Conservation (phyloP, 2,888 invertebrate species). For the Agonopterix subpropinquella region DNA sequence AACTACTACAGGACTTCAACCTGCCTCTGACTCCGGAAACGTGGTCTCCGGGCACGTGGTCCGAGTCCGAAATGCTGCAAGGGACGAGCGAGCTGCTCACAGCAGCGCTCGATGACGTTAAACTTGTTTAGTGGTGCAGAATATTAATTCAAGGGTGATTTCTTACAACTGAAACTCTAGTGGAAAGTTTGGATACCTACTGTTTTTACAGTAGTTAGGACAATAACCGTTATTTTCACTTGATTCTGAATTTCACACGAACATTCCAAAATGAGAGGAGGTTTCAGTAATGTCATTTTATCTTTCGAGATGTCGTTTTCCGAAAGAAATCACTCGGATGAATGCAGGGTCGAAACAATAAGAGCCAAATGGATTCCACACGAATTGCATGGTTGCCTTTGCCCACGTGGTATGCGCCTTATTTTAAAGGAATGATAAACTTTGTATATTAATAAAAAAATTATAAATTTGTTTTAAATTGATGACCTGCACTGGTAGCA, state of each 20-base stretch:
- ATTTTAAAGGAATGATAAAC: background rate
- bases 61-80: constrained; percentile 53
- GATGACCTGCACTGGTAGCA: too few relatives aligned
- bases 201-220: too few relatives aligned
- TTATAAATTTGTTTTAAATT: background rate
- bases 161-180: constrained; percentile 15
- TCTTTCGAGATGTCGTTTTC: constrained; percentile 19
- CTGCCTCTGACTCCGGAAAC: constrained; percentile 26
- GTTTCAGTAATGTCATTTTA: constrained; percentile 15
- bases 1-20: constrained; percentile 44
- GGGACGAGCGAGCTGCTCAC: constrained; percentile 50
- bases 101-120: constrained; percentile 64
- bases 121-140: constrained; percentile 35
- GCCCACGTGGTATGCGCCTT: background rate
- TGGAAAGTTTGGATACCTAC: background rate
- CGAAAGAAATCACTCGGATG: constrained; percentile 52
- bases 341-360: constrained; percentile 43
- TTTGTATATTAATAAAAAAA: background rate
- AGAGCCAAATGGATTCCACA: constrained; percentile 45
- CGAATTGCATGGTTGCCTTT: constrained; percentile 14
- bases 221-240: background rate
- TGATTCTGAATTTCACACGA: constrained; percentile 25
- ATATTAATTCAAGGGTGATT: constrained; percentile 34
- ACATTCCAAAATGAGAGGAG: constrained; percentile 28
- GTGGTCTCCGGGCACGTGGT: constrained; percentile 49